phyloP scores from a whole-genome alignment of 30 jellyfish, hydroid and myxozoan species.

The Aurelia aurita region DNA sequence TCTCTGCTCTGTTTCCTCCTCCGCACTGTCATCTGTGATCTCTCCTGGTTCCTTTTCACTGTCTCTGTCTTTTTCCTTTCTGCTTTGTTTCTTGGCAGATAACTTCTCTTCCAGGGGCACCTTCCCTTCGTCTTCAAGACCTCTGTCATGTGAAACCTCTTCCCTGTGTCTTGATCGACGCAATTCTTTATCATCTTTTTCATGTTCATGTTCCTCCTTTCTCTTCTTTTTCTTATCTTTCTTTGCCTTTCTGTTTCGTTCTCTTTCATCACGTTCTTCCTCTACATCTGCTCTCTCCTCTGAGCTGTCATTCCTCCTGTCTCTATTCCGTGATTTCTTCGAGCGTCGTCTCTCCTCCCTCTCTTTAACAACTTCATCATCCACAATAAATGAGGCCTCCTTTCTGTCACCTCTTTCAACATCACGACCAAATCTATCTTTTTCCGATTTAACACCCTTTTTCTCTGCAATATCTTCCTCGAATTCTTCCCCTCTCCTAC shows the following conservation, averaged over 20 bases:
- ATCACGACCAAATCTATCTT: neutral
- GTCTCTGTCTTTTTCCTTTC: slow-evolving; percentile 2
- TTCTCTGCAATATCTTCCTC: neutral
- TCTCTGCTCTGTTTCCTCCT: slow-evolving; percentile 5
- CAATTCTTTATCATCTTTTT: slow-evolving; percentile 3
- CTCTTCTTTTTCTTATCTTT: neutral
- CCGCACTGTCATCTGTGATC: slow-evolving; percentile 32
- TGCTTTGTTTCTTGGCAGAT: neutral
- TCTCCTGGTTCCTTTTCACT: slow-evolving; percentile 75
- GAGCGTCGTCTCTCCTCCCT: neutral
- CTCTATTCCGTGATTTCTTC: slow-evolving; percentile 2
- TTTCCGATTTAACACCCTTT: no score
- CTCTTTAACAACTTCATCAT: neutral
- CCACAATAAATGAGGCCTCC: neutral
- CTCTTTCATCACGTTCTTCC: neutral
- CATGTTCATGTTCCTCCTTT: neutral
- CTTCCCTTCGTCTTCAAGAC: neutral
- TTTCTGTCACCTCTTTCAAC: slow-evolving; percentile 18
- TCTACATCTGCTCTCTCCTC: slow-evolving; percentile 2
- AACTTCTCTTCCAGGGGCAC: neutral
- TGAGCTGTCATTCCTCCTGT: neutral
- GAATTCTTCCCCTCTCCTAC: neutral
- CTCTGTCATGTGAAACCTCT: slow-evolving; percentile 39
- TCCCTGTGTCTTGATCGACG: no score
- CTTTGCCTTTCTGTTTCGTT: neutral